Base-by-base conservation (phyloP, 2,113 vertebrate species). In the Atrichornis clamosus region DNA sequence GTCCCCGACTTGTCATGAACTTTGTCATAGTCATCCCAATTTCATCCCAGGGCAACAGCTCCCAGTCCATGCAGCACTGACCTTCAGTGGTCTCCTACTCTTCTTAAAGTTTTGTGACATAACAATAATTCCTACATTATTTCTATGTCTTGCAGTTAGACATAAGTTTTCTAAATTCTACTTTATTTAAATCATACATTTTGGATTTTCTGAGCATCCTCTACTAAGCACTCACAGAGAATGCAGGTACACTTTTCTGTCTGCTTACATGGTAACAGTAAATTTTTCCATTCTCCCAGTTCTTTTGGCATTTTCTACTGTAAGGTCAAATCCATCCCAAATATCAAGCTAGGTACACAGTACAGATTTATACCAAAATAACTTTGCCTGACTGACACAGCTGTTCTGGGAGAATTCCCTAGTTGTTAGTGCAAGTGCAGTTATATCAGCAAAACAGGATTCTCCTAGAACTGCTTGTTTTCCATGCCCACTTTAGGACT, bases 331-430 rank as follows among this genome's bases (percentile, higher is more conserved):
- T 91, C 74, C 49, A 74, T 19, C 55, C 15, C 67, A 89, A 91
- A 53, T 62, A 87, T 72, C 55, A 87, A 78, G 41, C 62, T 77
- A 87, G 53, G 90, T 88, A 75, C 62, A 79, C 41, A 60, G 74
- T 52, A 78, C 81, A 68, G 65, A 49, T 91, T 82, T 85, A 74
- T 88, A 85, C 94, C 46, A 88, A 96, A 96, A 93, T 92, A 94
- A 42, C 63, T 88, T 64, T 90, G 67, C 85, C 85, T 90, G 88
- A 85, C 90, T 76, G 79, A 94, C 68, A 91, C 50, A 95, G 62
- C 53, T 96, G 67, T 93, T 90, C 53, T 79, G 55, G 46, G 55
- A 93, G 79, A 93, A 96, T 93, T 95, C 92, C 83, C 85, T 80
- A 69, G 90, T 15, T 79, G 37, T 90, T 86, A 62, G n/a, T 46